Conservation (phyloP, 2,113 vertebrate species). For the Melanotaenia duboulayi region DNA sequence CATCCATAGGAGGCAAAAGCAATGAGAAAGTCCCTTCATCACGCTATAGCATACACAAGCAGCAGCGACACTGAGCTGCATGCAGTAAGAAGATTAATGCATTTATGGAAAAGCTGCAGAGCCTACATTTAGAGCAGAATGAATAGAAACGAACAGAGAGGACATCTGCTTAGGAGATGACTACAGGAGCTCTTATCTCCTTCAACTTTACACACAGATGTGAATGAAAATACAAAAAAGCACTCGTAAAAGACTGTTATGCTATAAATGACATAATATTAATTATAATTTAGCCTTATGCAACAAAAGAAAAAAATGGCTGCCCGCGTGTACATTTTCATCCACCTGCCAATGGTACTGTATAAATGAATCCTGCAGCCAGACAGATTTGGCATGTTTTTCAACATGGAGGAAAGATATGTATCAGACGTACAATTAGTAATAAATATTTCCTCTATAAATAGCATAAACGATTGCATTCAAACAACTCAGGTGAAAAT, state of each 20-base stretch:
- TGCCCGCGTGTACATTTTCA: conserved; percentile 19
- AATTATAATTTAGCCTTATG: conserved; percentile 38
- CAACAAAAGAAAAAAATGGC: conserved; percentile 16
- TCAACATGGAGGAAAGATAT: background rate
- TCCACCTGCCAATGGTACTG: background rate
- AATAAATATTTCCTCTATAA: conserved; percentile 11
- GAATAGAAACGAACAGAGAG: conserved; percentile 55
- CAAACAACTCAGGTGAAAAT: background rate
- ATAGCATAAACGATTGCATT: background rate
- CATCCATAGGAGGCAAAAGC: conserved; percentile 36
- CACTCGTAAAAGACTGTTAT: conserved; percentile 9
- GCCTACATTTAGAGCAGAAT: conserved; percentile 77
- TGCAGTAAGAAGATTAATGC: conserved; percentile 84
- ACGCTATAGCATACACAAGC: conserved; percentile 46
- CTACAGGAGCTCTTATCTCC: conserved; percentile 46
- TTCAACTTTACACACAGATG: conserved; percentile 41
- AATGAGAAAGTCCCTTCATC: conserved; percentile 60
- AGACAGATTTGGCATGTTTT: background rate
- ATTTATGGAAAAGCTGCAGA: conserved; percentile 83
- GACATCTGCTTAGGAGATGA: conserved; percentile 67
- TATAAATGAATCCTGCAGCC: conserved; percentile 1
- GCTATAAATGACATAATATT: conserved; percentile 46
- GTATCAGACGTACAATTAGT: background rate
- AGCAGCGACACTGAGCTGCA: conserved; percentile 74
- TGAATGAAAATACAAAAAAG: conserved; percentile 32